Evolutionary conservation across 2,888 invertebrate genomes (phyloP).

Genomic region (Perizoma affinitatum): DNA sequence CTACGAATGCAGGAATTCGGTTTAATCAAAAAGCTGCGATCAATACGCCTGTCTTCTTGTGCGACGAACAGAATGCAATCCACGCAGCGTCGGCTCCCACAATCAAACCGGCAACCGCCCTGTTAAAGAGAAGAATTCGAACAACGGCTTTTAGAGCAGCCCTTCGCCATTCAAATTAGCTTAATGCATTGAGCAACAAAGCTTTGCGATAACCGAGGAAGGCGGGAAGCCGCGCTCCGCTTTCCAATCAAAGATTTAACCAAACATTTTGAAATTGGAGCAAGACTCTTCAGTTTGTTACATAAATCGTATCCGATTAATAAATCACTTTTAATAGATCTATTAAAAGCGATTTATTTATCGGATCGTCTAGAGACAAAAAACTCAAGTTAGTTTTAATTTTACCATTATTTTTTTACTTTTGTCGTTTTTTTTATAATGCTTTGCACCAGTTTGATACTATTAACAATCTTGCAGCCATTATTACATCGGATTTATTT

Average conservation of each 20-base stretch:
- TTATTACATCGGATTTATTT: too few species aligned
- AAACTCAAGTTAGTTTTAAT: too few species aligned
- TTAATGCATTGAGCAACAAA: constrained; percentile 80
- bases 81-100: constrained; percentile 70
- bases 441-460: too few species aligned
- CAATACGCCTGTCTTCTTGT: constrained; percentile 70
- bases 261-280: constrained; percentile 52
- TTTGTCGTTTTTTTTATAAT: too few species aligned
- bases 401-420: too few species aligned
- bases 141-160: constrained; percentile 78
- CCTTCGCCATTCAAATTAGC: constrained; percentile 82
- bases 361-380: too few species aligned
- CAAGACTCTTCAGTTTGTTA: constrained; percentile 5
- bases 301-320: too few species aligned
- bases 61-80: constrained; percentile 73
- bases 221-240: constrained; percentile 61
- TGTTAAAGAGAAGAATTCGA: constrained; percentile 77
- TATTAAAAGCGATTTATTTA: too few species aligned
- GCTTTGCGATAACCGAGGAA: constrained; percentile 74
- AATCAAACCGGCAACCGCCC: constrained; percentile 68
- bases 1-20: constrained; percentile 53
- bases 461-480: too few species aligned
- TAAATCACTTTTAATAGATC: too few species aligned
- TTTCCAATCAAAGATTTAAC: constrained; percentile 58
- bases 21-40: constrained; percentile 67